Evolutionary conservation across 2,113 vertebrate genomes (phyloP), one percentile per base, ranked within the genome.

Genomic region (Sula dactylatra): DNA sequence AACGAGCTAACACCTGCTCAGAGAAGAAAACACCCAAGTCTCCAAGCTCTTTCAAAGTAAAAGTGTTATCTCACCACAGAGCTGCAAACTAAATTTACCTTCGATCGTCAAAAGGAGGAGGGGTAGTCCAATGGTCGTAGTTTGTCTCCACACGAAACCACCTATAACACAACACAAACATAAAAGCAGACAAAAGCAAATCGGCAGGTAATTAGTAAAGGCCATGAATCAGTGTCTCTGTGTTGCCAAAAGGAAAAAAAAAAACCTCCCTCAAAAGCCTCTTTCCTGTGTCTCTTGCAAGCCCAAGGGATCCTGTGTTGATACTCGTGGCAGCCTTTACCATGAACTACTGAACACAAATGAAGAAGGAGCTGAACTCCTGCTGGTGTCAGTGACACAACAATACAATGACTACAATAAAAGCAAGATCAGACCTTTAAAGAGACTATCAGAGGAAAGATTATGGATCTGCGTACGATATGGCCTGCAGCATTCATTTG

Each of bases 141-240:
- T 99, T 99, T 4, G 99, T 99, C 97, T 99, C 99, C 38, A 99
- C 99, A 94, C 97, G 98, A 98, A 98, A 99, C 99, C 99, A 99
- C 91, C 99, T 99, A 32, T 6, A 78, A 79, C 18, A 84, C 10
- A 96, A 34, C 13, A 66, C 31, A 67, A 58, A 89, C 26, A 76
- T 2, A 32, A 10, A 56, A 40, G 49, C 25, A 77, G 81, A 20
- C 14, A 64, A 44, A 86, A 10, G 6, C 1, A 0, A 38, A 56
- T 54, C 56, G 65, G 27, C 2, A 45, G 17, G 27, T 24, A 52
- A 80, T n/a, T 45, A 34, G 25, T 18, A 0, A n/a, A 38, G 15
- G 15, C 13, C 13, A 80, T 47, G 18, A 82, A 22, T 13, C 10
- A 1, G 5, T 16, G n/a, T 18, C 15, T 58, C 19, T 44, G 2